phyloP scores from a whole-genome alignment of 2,797 vertebrate species.

The Prunella strophiata region DNA sequence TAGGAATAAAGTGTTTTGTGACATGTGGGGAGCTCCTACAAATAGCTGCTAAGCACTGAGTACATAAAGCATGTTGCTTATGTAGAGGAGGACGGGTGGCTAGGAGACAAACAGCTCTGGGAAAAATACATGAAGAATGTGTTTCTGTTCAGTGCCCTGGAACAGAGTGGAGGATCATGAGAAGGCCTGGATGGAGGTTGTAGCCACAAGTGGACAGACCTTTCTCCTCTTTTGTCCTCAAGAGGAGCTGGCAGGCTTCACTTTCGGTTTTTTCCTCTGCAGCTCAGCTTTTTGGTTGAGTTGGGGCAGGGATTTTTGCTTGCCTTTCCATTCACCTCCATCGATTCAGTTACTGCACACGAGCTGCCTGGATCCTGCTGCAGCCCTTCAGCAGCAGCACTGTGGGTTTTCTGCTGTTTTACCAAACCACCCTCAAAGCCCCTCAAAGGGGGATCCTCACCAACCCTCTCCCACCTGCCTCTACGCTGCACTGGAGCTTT shows the following conservation, averaged over 20 bases:
- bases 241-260: neutral
- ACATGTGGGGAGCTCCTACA: neutral
- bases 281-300: neutral
- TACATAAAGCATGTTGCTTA: neutral
- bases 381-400: neutral
- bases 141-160: neutral
- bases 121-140: neutral
- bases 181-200: neutral
- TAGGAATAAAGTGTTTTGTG: constrained; percentile 3
- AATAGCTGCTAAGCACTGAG: neutral
- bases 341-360: neutral
- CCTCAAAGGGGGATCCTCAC: neutral
- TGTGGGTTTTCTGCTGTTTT: neutral
- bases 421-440: neutral
- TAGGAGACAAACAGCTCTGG: neutral
- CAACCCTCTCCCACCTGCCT: neutral
- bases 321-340: neutral
- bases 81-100: neutral
- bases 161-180: neutral
- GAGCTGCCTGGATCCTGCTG: neutral
- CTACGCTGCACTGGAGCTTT: neutral
- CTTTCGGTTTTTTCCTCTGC: neutral
- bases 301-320: neutral
- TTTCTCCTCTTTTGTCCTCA: neutral
- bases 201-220: neutral